phyloP scores from a whole-genome alignment of 2,113 vertebrate species.

The Gadus macrocephalus region DNA sequence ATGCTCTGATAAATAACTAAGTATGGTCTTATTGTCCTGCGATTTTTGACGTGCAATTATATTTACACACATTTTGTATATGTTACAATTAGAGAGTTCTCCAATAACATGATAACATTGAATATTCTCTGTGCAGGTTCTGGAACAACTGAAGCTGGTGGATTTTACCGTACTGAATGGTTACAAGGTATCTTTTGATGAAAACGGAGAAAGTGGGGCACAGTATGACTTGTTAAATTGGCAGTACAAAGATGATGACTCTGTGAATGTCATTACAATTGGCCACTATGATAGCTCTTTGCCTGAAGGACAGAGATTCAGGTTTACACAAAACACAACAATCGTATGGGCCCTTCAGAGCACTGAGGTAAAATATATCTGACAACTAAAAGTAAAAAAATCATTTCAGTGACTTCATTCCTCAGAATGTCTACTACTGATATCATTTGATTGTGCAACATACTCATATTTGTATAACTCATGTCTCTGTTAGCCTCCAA shows the following conservation, averaged over 20 bases:
- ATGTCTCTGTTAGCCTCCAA: slow-evolving; percentile 42
- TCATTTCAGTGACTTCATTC: too few species aligned
- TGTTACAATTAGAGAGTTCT: too few species aligned
- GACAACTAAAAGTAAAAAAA: too few species aligned
- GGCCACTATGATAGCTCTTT: slow-evolving; percentile 58
- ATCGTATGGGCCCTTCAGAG: too few species aligned
- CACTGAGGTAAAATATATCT: too few species aligned
- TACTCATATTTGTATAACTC: too few species aligned
- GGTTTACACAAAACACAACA: slow-evolving; percentile 10
- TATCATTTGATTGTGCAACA: too few species aligned
- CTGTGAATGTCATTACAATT: slow-evolving; percentile 49
- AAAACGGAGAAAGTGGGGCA: slow-evolving; percentile 63
- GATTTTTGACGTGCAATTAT: too few species aligned
- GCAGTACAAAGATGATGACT: slow-evolving; percentile 56
- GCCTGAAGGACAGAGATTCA: slow-evolving; percentile 40
- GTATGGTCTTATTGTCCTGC: too few species aligned
- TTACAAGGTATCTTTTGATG: slow-evolving; percentile 63
- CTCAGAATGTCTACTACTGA: too few species aligned
- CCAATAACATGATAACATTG: background rate
- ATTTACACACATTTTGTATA: too few species aligned
- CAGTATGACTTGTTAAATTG: slow-evolving; percentile 73
- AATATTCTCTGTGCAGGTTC: slow-evolving; percentile 43
- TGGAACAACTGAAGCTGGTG: slow-evolving; percentile 60
- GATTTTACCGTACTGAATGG: slow-evolving; percentile 62
- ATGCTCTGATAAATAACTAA: too few species aligned